A percentile compares a stretch with the other conserved stretches of the same genome.
These are phyloP conservation scores for Coenonympha glycerion DNA, from an alignment of 2,888 invertebrate species.

Conservation along the genomic window DNA sequence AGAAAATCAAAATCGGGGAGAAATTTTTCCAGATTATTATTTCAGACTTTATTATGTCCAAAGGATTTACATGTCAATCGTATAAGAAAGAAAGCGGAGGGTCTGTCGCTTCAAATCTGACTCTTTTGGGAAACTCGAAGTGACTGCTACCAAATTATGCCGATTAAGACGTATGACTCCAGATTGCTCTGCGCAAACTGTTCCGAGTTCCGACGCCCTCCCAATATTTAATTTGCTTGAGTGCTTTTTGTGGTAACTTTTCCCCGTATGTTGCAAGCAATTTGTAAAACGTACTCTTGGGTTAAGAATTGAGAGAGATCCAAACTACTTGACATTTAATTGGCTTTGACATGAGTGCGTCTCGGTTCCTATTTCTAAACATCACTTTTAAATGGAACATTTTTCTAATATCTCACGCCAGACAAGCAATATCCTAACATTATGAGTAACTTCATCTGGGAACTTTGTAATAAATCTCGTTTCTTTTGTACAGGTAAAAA, in stretches of 20 bases:
- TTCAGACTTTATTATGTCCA: constrained; percentile 31
- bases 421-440: too few relatives aligned
- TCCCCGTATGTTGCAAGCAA: constrained; percentile 62
- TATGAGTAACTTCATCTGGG: neutral
- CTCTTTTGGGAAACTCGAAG: constrained; percentile 50
- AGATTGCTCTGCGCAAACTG: constrained; percentile 54
- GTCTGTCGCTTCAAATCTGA: constrained; percentile 57
- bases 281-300: constrained; percentile 70
- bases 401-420: neutral
- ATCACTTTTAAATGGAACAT: neutral
- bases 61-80: constrained; percentile 51
- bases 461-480: neutral
- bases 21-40: constrained; percentile 23
- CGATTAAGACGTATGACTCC: constrained; percentile 71
- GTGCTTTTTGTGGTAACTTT: constrained; percentile 69
- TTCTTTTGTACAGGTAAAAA: constrained; percentile 62
- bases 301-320: constrained; percentile 57
- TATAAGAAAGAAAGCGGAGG: constrained; percentile 43
- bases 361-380: neutral
- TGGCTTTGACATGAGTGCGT: constrained; percentile 24
- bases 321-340: constrained; percentile 43
- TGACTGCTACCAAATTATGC: constrained; percentile 66
- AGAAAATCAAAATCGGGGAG: constrained; percentile 20
- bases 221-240: constrained; percentile 73
- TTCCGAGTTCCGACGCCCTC: constrained; percentile 54